Evolutionary conservation across 2,888 invertebrate species (phyloP), one percentile per base, ranked within the genome.

Genomic region (Nephrotoma flavescens): DNA sequence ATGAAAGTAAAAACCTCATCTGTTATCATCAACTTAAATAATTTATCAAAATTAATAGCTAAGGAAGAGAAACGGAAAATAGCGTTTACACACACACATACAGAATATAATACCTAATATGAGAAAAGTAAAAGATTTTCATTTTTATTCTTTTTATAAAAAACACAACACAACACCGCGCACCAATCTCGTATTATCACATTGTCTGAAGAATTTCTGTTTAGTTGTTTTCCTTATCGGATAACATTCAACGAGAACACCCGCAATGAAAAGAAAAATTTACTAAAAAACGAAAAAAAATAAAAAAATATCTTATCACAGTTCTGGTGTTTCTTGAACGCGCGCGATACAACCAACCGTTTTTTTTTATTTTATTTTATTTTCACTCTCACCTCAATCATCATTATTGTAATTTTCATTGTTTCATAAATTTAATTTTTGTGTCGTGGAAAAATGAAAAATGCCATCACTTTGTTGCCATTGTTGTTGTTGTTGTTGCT

Each of bases 21-120:
- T 84, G 84, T 84, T 84, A 84, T 84, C 84, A 84, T 84, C 84
- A 84, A 42, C 84, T 84, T 84, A 84, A 84, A 84, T 84, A 84
- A 84, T 84, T 84, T 84, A 84, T 84, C 84, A 84, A 84, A 84
- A 84, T 84, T 42, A 84, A 84, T 84, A 84, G 84, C 84, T 84
- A n/a, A 42, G 42, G 42, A 84, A 84, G 41, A 41, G 6, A 83
- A 41, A 83, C 41, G 42, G 7, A 42, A 15, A 19, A 15, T 6
- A 15, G 6, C 42, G 42, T 6, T 15, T 42, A 42, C 41, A 41
- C 41, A 83, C 83, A 84, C 42, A 84, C 42, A 84, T 5, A 41
- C 83, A 84, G 42, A 84, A 84, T 42, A 42, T 42, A 12, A 84
- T 84, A n/a, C 42, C 19, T 71, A 71, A 71, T 71, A 31, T 12